These are phyloP conservation scores for Drosophila affinis DNA, from an alignment of 2,888 invertebrate species.

Conservation along the genomic window DNA sequence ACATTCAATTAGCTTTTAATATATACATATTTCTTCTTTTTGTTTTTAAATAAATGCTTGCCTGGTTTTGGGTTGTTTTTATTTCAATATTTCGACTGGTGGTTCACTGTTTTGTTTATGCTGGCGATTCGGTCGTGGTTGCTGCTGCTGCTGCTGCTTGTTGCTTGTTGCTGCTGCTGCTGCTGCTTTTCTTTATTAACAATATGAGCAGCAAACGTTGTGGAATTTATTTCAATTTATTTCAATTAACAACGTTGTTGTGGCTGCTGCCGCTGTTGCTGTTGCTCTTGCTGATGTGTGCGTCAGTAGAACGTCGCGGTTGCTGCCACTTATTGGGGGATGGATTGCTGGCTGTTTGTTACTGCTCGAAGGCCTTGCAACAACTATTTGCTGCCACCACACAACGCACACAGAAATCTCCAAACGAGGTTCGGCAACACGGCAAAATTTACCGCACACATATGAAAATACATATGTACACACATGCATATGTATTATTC, in stretches of 20 bases:
- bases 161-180: conserved; percentile 4
- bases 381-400: conserved; percentile 78
- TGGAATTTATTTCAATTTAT: conserved; percentile 82
- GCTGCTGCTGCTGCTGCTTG: conserved; percentile 5
- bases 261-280: conserved; percentile 29
- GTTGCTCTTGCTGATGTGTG: conserved; percentile 25
- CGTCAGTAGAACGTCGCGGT: conserved; percentile 19
- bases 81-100: conserved; percentile 27
- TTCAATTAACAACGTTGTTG: conserved; percentile 81
- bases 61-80: conserved; percentile 6
- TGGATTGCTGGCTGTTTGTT: conserved; percentile 50
- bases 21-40: neutral
- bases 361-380: conserved; percentile 78
- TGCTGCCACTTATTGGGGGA: conserved; percentile 57
- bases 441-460: conserved; percentile 68
- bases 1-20: conserved; percentile 11
- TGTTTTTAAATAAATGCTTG: neutral
- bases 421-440: conserved; percentile 60
- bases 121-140: conserved; percentile 28
- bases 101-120: conserved; percentile 42
- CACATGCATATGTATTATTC: neutral
- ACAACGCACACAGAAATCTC: conserved; percentile 60
- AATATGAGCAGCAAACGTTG: conserved; percentile 71
- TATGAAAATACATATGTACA: conserved; percentile 41
- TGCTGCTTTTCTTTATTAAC: conserved; percentile 77